These are phyloP conservation scores for Acrobasis repandana DNA, from an alignment of 2,888 invertebrate species.

Conservation along the genomic window DNA sequence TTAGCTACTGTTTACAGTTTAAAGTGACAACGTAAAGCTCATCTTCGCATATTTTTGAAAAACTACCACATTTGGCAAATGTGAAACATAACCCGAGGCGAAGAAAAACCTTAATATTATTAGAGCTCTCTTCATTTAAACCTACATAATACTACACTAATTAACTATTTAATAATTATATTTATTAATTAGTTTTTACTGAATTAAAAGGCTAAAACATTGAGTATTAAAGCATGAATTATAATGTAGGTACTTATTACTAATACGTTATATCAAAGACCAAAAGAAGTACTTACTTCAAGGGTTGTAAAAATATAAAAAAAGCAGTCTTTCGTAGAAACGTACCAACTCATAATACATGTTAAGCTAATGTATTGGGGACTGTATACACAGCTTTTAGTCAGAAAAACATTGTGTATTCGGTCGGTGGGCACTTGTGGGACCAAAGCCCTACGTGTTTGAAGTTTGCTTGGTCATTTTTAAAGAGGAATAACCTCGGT, in stretches of 20 bases:
- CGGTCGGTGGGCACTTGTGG: slow-evolving; percentile 19
- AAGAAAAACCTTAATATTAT: too few relatives aligned
- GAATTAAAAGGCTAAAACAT: too few relatives aligned
- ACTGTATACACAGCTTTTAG: slow-evolving; percentile 18
- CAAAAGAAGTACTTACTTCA: neutral
- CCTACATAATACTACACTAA: too few relatives aligned
- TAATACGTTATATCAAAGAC: neutral
- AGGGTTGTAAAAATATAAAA: neutral
- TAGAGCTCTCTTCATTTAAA: too few relatives aligned
- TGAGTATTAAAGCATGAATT: neutral
- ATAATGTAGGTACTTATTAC: neutral
- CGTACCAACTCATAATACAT: neutral
- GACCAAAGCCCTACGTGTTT: slow-evolving; percentile 20
- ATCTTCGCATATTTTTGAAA: too few relatives aligned
- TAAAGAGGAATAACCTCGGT: slow-evolving; percentile 36
- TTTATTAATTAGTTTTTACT: too few relatives aligned
- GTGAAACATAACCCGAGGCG: too few relatives aligned
- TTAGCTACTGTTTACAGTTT: too few relatives aligned
- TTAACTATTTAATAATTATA: too few relatives aligned
- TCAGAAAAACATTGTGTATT: slow-evolving; percentile 20
- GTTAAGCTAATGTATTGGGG: neutral
- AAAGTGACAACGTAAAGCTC: too few relatives aligned
- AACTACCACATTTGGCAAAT: too few relatives aligned
- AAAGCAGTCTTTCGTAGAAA: slow-evolving; percentile 1
- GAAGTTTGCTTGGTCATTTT: slow-evolving; percentile 39